Evolutionary conservation across 2,888 invertebrate genomes (phyloP).

Genomic region (Scaptomyza polygonia): DNA sequence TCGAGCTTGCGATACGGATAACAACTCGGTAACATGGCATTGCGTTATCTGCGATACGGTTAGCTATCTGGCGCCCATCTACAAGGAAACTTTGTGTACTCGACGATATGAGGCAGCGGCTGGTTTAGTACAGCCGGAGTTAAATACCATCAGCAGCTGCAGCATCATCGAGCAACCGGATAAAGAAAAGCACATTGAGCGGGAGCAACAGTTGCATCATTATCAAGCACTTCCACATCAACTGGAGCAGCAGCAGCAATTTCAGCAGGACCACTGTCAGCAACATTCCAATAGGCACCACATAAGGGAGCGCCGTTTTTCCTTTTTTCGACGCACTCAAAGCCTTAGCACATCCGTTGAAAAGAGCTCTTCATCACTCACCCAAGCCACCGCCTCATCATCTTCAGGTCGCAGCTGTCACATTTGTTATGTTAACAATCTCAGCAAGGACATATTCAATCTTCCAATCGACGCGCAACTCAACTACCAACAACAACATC

Average conservation of each 20-base stretch:
- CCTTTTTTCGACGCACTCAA: constrained; percentile 81
- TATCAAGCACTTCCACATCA: constrained; percentile 3
- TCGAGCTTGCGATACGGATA: constrained; percentile 83
- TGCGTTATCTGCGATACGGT: constrained; percentile 84
- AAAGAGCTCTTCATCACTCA: constrained; percentile 64
- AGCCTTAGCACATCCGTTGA: constrained; percentile 83
- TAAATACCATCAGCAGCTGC: constrained; percentile 18
- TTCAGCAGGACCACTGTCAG: constrained; percentile 36
- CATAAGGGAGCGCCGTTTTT: constrained; percentile 50
- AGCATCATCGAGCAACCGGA: constrained; percentile 10
- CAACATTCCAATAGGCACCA: constrained; percentile 67
- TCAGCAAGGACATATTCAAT: constrained; percentile 83
- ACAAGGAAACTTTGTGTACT: constrained; percentile 82
- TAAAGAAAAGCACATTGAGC: constrained; percentile 14
- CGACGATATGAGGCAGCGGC: constrained; percentile 37
- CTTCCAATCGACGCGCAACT: constrained; percentile 64
- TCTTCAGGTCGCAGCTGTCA: constrained; percentile 83
- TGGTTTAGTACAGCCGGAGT: constrained; percentile 11
- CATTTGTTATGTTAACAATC: constrained; percentile 84
- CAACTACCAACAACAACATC: too few relatives aligned
- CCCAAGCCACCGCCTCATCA: constrained; percentile 46
- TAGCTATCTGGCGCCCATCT: constrained; percentile 84
- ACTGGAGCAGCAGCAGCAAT: constrained; percentile 33
- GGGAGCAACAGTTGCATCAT: constrained; percentile 31
- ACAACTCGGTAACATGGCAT: constrained; percentile 85